Evolutionary conservation across 2,797 vertebrate species (phyloP), one percentile per base, ranked within the genome.

Genomic region (Lepus townsendii): DNA sequence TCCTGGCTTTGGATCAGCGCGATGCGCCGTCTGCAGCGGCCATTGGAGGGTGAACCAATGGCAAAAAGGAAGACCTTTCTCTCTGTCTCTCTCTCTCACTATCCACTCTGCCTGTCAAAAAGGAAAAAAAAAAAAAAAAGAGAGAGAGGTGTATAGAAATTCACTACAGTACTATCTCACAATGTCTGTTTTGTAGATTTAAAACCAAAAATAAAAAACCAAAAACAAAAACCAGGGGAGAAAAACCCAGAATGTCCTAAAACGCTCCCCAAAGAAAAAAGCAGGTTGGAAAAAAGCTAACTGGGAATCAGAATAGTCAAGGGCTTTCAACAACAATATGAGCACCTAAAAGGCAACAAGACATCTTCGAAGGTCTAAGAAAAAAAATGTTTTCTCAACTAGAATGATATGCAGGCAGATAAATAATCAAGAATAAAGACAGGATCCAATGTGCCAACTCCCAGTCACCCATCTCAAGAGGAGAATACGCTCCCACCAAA

Each of bases 361-460:
- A 52, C 47, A 57, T 7, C 12, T 50, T 78, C 30, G 71, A 83
- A 69, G 22, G 32, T 50, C n/a, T 54, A 71, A 76, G 35, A 77
- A 83, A 95, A 83, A 95, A 54, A 65, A 17, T 77, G 47, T 54
- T 62, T 80, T 75, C 57, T 88, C 66, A 72, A 66, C 13, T 50
- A 66, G 68, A 80, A 87, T 84, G 57, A 35, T n/a, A 88, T 35
- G 7, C 32, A 24, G 69, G 13, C 12, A 83, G 12, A 78, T 65
- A 52, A 88, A 65, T 72, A 79, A 83, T n/a, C 3, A 73, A 26
- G 38, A 73, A 83, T 62, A 80, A 85, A 91, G 54, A 35, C n/a
- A 60, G 3, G 26, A 38, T 76, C 38, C 69, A 27, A 60, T 54
- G 7, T 35, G 3, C 20, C 82, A 84, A 77, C 3, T 12, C 7